Percentiles rank a stretch among this genome's conserved stretches.
Conservation (phyloP, 2,888 invertebrate species). For the Leptothorax acervorum region DNA sequence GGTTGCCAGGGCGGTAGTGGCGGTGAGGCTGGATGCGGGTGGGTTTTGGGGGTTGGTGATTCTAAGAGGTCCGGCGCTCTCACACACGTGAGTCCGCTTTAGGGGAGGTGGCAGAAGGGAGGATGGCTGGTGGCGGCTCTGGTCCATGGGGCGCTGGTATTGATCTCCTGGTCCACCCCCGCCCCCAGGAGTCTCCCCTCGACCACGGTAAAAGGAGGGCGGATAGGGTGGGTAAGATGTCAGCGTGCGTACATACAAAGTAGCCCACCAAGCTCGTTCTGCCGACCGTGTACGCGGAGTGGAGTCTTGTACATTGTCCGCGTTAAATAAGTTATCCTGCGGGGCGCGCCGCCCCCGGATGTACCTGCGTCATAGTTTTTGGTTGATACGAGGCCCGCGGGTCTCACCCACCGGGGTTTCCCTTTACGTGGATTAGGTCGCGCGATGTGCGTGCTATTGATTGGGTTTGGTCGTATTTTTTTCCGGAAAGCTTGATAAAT, state of each 20-base stretch:
- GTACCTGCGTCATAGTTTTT: conserved; percentile 61
- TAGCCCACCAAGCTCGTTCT: conserved; percentile 78
- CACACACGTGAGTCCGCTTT: conserved; percentile 79
- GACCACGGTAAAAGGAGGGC: conserved; percentile 74
- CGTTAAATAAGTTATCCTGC: conserved; percentile 73
- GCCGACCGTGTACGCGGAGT: conserved; percentile 58
- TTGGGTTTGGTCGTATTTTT: conserved; percentile 32
- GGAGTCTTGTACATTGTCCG: conserved; percentile 68
- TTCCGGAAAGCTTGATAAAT: conserved; percentile 8
- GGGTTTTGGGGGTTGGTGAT: conserved; percentile 81
- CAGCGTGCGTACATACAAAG: conserved; percentile 85
- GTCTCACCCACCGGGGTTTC: conserved; percentile 26
- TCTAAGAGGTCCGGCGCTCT: conserved; percentile 84
- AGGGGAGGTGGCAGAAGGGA: conserved; percentile 31
- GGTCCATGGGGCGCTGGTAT: conserved; percentile 85
- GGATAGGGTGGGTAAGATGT: conserved; percentile 83
- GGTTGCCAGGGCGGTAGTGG: conserved; percentile 76
- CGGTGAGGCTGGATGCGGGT: conserved; percentile 74
- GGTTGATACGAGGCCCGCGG: conserved; percentile 53
- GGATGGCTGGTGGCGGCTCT: conserved; percentile 79
- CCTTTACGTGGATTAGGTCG: conserved; percentile 47
- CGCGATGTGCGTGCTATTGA: conserved; percentile 37
- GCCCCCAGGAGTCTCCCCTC: conserved; percentile 57
- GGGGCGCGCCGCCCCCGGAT: conserved; percentile 23
- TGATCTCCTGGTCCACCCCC: conserved; percentile 83